A percentile compares a stretch with the other conserved stretches of the same genome.
phyloP scores from a whole-genome alignment of 2,113 vertebrate genomes.

The Platanista minor region DNA sequence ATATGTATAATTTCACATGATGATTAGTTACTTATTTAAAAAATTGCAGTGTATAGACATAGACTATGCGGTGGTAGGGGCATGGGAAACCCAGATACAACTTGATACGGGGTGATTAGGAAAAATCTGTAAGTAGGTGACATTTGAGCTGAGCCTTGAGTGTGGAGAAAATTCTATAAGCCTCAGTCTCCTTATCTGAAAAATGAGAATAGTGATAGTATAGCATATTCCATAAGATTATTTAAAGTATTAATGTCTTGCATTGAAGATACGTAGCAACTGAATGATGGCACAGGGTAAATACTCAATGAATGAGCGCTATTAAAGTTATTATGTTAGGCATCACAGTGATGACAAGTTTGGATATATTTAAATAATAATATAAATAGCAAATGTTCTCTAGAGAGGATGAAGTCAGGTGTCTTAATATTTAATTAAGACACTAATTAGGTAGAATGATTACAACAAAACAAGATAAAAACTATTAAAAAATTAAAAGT shows the following conservation, averaged over 20 bases:
- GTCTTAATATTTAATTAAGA: neutral
- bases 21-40: neutral
- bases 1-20: neutral
- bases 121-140: neutral
- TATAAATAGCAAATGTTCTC: neutral
- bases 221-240: neutral
- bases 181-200: neutral
- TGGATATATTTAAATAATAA: neutral
- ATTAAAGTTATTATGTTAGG: neutral
- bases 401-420: neutral
- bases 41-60: neutral
- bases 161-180: neutral
- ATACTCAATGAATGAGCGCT: neutral
- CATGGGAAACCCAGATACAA: neutral
- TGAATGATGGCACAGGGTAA: neutral
- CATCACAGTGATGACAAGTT: neutral
- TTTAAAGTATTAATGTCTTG: neutral
- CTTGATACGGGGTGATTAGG: neutral
- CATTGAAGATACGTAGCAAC: neutral
- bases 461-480: neutral
- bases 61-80: neutral
- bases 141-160: neutral
- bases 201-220: neutral
- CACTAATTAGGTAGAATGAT: conserved; percentile 15
- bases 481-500: neutral